Evolutionary conservation across 1,140 invertebrate species (phyloP).

Genomic region (Periplaneta americana): DNA sequence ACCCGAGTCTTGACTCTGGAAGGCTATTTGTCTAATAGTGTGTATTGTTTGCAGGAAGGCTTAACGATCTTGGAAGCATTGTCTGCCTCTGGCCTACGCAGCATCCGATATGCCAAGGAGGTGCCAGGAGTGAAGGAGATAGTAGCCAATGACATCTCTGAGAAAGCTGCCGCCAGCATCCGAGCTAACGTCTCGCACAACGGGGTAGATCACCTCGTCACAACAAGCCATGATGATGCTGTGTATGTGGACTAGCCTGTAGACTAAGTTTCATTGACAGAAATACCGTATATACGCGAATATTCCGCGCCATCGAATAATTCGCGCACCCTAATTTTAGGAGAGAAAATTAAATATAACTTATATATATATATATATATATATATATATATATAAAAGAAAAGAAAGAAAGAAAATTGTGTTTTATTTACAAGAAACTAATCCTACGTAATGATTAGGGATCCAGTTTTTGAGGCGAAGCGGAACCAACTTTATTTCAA

Average conservation of each 20-base stretch:
- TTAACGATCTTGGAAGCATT: conserved; percentile 86
- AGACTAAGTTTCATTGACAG: neutral
- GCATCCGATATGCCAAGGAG: conserved; percentile 95
- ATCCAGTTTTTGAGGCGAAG: no score
- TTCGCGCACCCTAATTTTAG: no score
- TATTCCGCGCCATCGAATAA: no score
- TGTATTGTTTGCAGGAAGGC: conserved; percentile 40
- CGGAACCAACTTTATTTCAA: no score
- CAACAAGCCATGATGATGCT: conserved; percentile 72
- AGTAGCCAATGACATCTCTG: conserved; percentile 92
- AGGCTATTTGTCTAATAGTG: no score
- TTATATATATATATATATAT: no score
- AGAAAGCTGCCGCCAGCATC: conserved; percentile 80
- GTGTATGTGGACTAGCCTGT: conserved; percentile 61
- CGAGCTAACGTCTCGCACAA: conserved; percentile 77
- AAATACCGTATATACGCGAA: no score
- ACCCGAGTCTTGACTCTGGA: no score
- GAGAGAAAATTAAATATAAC: no score
- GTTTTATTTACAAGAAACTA: neutral
- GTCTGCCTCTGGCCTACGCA: conserved; percentile 90
- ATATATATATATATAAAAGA: no score
- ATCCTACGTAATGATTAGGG: neutral
- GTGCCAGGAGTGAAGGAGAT: conserved; percentile 75
- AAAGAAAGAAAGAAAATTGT: neutral
- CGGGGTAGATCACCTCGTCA: conserved; percentile 66